Evolutionary conservation across 2,797 vertebrate genomes (phyloP).

Genomic region (Neostethus bicornis): DNA sequence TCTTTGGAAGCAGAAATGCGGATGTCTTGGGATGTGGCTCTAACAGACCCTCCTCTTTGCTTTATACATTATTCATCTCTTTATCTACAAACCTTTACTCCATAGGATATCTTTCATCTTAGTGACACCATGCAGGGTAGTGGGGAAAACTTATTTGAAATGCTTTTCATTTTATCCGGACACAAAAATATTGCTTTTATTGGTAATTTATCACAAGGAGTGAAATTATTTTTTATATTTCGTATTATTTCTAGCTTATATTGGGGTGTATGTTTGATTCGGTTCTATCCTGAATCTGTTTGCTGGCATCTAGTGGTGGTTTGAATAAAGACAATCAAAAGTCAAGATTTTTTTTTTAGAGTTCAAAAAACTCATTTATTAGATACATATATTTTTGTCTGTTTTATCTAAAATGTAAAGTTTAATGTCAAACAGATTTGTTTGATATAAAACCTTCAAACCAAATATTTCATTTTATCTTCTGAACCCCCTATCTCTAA

Average conservation of each 20-base stretch:
- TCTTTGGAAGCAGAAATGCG: slow-evolving; percentile 30
- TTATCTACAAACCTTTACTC: slow-evolving; percentile 50
- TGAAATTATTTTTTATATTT: not conserved
- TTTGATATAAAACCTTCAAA: no score
- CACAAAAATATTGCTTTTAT: not conserved
- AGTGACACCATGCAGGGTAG: slow-evolving; percentile 8
- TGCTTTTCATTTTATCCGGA: not conserved
- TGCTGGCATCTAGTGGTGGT: slow-evolving; percentile 69
- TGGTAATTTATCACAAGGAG: not conserved
- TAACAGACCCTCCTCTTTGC: slow-evolving; percentile 40
- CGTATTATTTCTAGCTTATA: not conserved
- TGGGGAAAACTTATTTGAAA: not conserved
- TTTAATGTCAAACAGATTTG: no score
- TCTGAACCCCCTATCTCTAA: no score
- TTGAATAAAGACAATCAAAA: slow-evolving; percentile 1
- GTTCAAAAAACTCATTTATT: not conserved
- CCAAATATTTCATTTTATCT: no score
- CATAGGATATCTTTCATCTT: slow-evolving; percentile 8
- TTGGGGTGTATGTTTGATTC: not conserved
- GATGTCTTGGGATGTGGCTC: slow-evolving; percentile 61
- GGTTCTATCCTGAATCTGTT: slow-evolving; percentile 23
- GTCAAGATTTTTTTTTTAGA: not conserved
- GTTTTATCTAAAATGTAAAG: no score
- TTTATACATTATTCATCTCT: slow-evolving; percentile 68
- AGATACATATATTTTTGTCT: no score